phyloP scores from a whole-genome alignment of 2,888 invertebrate species.

The Dichetophora obliterata region DNA sequence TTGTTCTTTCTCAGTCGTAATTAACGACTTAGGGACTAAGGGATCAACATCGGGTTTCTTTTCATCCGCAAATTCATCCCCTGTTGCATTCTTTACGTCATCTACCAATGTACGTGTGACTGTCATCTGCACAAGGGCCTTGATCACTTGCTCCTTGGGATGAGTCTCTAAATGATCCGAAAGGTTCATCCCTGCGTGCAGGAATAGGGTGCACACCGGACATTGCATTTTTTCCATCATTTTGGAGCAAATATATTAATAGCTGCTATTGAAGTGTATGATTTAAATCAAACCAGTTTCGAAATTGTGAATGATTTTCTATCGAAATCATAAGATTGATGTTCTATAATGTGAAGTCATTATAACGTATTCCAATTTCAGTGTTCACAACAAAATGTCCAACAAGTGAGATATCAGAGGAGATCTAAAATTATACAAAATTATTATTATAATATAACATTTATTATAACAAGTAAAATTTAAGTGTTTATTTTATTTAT shows the following conservation, averaged over 20 bases:
- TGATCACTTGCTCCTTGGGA: slow-evolving; percentile 90
- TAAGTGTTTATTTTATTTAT: background rate
- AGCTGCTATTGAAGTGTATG: background rate
- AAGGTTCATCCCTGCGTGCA: slow-evolving; percentile 85
- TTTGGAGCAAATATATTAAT: slow-evolving; percentile 45
- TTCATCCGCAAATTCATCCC: slow-evolving; percentile 48
- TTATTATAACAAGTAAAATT: background rate
- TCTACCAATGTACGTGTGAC: slow-evolving; percentile 51
- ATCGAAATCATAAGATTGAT: slow-evolving; percentile 42
- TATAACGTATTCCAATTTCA: slow-evolving; percentile 10
- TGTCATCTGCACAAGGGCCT: slow-evolving; percentile 75
- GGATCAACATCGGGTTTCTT: slow-evolving; percentile 26
- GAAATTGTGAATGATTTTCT: slow-evolving; percentile 11
- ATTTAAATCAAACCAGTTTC: background rate
- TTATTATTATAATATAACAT: background rate
- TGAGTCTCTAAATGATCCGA: slow-evolving; percentile 87
- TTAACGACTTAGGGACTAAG: background rate
- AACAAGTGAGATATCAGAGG: background rate
- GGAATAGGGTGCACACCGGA: slow-evolving; percentile 87
- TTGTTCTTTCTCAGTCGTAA: slow-evolving; percentile 8
- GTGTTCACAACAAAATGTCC: background rate
- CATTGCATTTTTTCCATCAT: slow-evolving; percentile 73
- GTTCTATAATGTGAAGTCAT: slow-evolving; percentile 28
- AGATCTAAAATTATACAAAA: background rate
- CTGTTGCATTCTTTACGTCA: slow-evolving; percentile 48